Evolutionary conservation across 2,797 vertebrate genomes (phyloP), one percentile per base, ranked within the genome.

Genomic region (Halcyon chelicuti): DNA sequence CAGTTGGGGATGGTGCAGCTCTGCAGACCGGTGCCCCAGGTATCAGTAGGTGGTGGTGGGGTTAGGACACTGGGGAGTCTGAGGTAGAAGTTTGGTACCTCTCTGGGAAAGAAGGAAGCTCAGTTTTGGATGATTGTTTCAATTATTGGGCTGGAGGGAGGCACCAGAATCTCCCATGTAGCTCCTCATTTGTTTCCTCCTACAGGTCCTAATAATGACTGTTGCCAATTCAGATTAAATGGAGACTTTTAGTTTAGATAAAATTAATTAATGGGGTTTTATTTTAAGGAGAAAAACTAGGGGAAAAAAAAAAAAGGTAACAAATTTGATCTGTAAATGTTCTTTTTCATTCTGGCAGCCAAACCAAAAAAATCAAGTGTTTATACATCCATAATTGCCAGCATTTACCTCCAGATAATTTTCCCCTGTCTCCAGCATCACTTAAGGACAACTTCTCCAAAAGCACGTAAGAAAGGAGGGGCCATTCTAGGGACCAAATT

Each of bases 1-100:
- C 17, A 15, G 13, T 1, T 37, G 46, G 15, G 40, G 14, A 15
- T 14, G 49, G 49, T 17, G 51, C 57, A 42, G n/a, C 57, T 33
- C 46, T n/a, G 14, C 14, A 6, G 25, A 10, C 0, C 5, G 33
- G 46, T 35, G 39, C 29, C 15, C 12, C 1, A 1, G 13, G 20
- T 65, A 7, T 40, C 9, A 1, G 39, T 4, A 12, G 22, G 46
- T 1, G 6, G 12, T n/a, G 47, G 19, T 2, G 3, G 20, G 47
- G 61, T 35, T 40, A 37, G 68, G 35, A 10, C 12, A 5, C 18
- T 2, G 19, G 25, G 35, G 21, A 9, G 7, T 7, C 54, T 20
- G 54, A 61, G 31, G 22, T 37, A 18, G 15, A 5, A n/a, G 42
- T 71, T 20, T 47, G 16, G 9, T n/a, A 15, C 17, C 14, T 33